These are phyloP conservation scores for Rhamphomyia laevipes DNA, from an alignment of 2,888 invertebrate genomes.

Conservation along the genomic window DNA sequence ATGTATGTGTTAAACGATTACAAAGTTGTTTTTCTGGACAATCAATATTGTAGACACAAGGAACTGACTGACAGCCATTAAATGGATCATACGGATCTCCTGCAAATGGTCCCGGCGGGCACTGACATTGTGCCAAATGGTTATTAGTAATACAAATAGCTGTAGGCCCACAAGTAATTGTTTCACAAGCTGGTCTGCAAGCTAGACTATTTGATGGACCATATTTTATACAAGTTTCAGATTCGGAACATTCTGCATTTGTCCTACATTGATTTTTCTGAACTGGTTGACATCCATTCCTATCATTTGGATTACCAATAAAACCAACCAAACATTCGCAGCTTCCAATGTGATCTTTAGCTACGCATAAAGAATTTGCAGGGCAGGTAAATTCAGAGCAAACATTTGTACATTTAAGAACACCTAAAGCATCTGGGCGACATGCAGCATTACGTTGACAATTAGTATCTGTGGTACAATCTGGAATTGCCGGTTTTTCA, in stretches of 20 bases:
- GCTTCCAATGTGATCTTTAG: slow-evolving; percentile 57
- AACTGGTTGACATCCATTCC: slow-evolving; percentile 68
- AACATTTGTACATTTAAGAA: slow-evolving; percentile 66
- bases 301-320: slow-evolving; percentile 80
- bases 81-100: slow-evolving; percentile 72
- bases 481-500: slow-evolving; percentile 78
- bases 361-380: slow-evolving; percentile 67
- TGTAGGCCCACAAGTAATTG: slow-evolving; percentile 67
- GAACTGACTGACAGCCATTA: slow-evolving; percentile 65
- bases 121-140: slow-evolving; percentile 80
- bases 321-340: slow-evolving; percentile 78
- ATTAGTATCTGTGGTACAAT: slow-evolving; percentile 58
- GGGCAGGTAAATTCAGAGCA: slow-evolving; percentile 77
- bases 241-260: slow-evolving; percentile 73
- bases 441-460: slow-evolving; percentile 62
- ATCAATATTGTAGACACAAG: slow-evolving; percentile 77
- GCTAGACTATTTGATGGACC: slow-evolving; percentile 45
- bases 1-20: slow-evolving; percentile 70
- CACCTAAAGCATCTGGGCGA: slow-evolving; percentile 71
- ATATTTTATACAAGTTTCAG: slow-evolving; percentile 59
- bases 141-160: slow-evolving; percentile 83
- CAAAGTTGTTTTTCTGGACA: slow-evolving; percentile 70
- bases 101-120: slow-evolving; percentile 74
- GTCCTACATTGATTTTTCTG: slow-evolving; percentile 64
- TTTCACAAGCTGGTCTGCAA: slow-evolving; percentile 69